Percentiles rank a stretch among this genome's conserved stretches.
These are phyloP conservation scores for Onychostruthus taczanowskii DNA, from an alignment of 2,113 vertebrate genomes.

Conservation along the genomic window DNA sequence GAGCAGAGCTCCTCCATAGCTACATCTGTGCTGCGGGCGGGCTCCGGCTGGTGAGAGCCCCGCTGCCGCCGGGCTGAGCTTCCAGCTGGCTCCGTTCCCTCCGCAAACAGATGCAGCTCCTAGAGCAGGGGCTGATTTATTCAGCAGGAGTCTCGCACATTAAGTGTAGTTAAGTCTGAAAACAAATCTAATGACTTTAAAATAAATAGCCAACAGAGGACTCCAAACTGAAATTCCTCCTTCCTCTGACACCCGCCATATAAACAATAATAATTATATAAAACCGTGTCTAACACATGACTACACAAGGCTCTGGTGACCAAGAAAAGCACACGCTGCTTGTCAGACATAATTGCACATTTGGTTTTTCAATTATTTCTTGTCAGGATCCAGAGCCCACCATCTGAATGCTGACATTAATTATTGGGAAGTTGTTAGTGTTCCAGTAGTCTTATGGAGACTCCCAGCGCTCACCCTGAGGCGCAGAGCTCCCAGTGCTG, in stretches of 20 bases:
- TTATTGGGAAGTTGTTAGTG: conserved; percentile 16
- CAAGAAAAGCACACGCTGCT: conserved; percentile 55
- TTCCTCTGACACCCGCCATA: conserved; percentile 51
- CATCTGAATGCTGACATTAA: conserved; percentile 44
- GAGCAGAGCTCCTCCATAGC: background rate
- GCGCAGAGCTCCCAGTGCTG: background rate
- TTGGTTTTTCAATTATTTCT: conserved; percentile 57
- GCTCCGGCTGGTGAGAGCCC: conserved; percentile 13
- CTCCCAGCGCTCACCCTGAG: background rate
- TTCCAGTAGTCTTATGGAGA: background rate
- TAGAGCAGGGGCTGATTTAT: conserved; percentile 52
- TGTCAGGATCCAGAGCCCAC: conserved; percentile 49
- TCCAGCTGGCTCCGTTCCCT: conserved; percentile 53
- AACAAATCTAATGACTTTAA: conserved; percentile 68
- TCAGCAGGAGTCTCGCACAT: conserved; percentile 57
- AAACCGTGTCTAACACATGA: conserved; percentile 46
- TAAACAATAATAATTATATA: conserved; percentile 52
- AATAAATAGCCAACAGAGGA: conserved; percentile 62
- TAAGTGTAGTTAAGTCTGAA: conserved; percentile 65
- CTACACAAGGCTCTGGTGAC: conserved; percentile 56
- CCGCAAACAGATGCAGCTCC: conserved; percentile 52
- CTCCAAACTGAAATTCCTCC: conserved; percentile 40
- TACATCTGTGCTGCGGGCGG: background rate
- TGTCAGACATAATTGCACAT: conserved; percentile 61
- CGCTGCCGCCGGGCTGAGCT: conserved; percentile 7